Evolutionary conservation across 2,113 vertebrate species (phyloP).

Genomic region (Syngnathus floridae): DNA sequence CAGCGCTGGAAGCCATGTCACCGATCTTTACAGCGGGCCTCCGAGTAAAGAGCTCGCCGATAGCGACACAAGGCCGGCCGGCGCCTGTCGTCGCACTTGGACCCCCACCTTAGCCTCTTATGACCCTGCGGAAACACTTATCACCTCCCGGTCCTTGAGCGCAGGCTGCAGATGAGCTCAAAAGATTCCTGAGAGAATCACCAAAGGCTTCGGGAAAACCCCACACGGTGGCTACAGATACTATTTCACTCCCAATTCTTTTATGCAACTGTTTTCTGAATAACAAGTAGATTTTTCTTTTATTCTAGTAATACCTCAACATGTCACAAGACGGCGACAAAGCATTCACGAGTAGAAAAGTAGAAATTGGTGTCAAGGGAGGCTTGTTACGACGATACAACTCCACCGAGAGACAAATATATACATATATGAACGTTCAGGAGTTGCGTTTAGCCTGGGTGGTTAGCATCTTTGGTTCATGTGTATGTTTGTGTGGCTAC

Average conservation of each 20-base stretch:
- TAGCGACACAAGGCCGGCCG: slow-evolving; percentile 32
- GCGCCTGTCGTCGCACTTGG: slow-evolving; percentile 33
- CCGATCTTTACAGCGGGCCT: slow-evolving; percentile 45
- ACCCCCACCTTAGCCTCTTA: slow-evolving; percentile 18
- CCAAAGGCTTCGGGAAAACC: not conserved
- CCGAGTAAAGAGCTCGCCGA: slow-evolving; percentile 38
- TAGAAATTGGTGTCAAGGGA: too few relatives aligned
- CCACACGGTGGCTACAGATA: not conserved
- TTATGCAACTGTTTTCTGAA: too few relatives aligned
- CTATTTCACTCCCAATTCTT: too few relatives aligned
- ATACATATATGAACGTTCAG: too few relatives aligned
- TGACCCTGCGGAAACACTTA: slow-evolving; percentile 27
- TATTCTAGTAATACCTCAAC: too few relatives aligned
- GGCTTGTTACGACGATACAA: too few relatives aligned
- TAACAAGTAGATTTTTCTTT: too few relatives aligned
- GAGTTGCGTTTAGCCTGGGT: too few relatives aligned
- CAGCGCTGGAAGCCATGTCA: slow-evolving; percentile 13
- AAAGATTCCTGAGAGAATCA: not conserved
- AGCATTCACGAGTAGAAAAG: too few relatives aligned
- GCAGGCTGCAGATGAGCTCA: not conserved
- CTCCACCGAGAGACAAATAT: too few relatives aligned
- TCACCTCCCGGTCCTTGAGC: slow-evolving; percentile 21
- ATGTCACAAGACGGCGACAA: too few relatives aligned
- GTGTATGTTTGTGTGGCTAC: not conserved
- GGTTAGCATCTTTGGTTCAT: too few relatives aligned